Base-by-base conservation (phyloP, 2,888 invertebrate genomes). In the Spisula subtruncata region DNA sequence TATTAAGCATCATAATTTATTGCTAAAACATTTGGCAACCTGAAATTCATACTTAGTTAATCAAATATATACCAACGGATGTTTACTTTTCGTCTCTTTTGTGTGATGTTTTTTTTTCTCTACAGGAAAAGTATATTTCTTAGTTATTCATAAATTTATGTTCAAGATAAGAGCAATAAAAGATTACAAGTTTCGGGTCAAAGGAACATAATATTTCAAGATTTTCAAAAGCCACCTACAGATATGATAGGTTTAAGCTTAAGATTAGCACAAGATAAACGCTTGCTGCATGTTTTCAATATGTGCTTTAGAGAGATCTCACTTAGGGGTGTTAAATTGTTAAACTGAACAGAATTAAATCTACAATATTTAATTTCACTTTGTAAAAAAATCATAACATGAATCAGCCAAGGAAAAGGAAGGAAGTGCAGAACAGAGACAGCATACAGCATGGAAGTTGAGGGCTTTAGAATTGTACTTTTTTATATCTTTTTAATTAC, bases 1-100 rank as follows among this genome's bases (percentile, higher is more conserved):
- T 85, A 85, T 85, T 41, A 85, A 79, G 85, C 85, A 85, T 87
- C 84, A 87, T 90, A 90, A 90, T 90, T 90, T 90, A 90, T 88
- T 88, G 84, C 88, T 51, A 18, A 51, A 88, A 88, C 90, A 88
- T 86, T 88, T 88, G 88, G 90, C 86, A 86, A 32, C 25, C 79
- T 86, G 90, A 88, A 86, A 90, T 71, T 83, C 71, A 88, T 90
- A 88, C 88, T 75, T 71, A 81, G 82, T 56, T 80, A 90, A 90
- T 87, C 87, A 85, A 87, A 90, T 82, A 48, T 51, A 81, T 41
- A 41, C 41, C 66, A 56, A 85, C 90, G 90, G 90, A 90, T 90
- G 90, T 90, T 90, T 90, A 90, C 82, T 48, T 86, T 83, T 25
- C 32, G 82, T 86, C 86, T 86, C 89, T 89, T 89, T 89, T 89